These are phyloP conservation scores for Brachionus paranguensis DNA, from an alignment of 1,140 invertebrate genomes.

Conservation along the genomic window DNA sequence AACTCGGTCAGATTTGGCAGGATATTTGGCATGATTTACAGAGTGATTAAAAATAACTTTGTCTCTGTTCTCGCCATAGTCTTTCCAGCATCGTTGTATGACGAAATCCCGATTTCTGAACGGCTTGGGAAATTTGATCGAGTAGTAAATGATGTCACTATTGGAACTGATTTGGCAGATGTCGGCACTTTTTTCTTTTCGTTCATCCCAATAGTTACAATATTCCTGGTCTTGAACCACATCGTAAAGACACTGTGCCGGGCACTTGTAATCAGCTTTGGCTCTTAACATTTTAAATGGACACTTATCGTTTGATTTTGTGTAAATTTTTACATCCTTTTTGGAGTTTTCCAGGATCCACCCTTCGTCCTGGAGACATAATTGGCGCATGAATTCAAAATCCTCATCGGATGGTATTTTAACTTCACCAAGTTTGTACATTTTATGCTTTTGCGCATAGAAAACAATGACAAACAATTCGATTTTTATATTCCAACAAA, in stretches of 20 bases:
- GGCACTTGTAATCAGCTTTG: background rate
- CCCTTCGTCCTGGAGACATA: background rate
- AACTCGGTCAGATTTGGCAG: slow-evolving; percentile 65
- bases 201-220: slow-evolving; percentile 26
- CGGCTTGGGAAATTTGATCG: slow-evolving; percentile 71
- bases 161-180: background rate
- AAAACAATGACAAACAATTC: background rate
- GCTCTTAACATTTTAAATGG: slow-evolving; percentile 6
- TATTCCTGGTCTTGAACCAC: slow-evolving; percentile 30
- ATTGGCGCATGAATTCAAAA: background rate
- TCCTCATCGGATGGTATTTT: background rate
- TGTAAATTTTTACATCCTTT: background rate
- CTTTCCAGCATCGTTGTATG: slow-evolving; percentile 79
- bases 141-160: slow-evolving; percentile 39
- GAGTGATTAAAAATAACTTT: slow-evolving; percentile 84
- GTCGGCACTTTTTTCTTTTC: slow-evolving; percentile 3
- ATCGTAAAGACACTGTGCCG: background rate
- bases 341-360: slow-evolving; percentile 9
- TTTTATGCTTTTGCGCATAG: background rate
- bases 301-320: slow-evolving; percentile 8
- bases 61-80: slow-evolving; percentile 65
- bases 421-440: slow-evolving; percentile 24
- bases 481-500: background rate
- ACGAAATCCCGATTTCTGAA: slow-evolving; percentile 83
- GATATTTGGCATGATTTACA: slow-evolving; percentile 67